Conservation (phyloP, 1,140 invertebrate genomes). For the Bombus fervidus region DNA sequence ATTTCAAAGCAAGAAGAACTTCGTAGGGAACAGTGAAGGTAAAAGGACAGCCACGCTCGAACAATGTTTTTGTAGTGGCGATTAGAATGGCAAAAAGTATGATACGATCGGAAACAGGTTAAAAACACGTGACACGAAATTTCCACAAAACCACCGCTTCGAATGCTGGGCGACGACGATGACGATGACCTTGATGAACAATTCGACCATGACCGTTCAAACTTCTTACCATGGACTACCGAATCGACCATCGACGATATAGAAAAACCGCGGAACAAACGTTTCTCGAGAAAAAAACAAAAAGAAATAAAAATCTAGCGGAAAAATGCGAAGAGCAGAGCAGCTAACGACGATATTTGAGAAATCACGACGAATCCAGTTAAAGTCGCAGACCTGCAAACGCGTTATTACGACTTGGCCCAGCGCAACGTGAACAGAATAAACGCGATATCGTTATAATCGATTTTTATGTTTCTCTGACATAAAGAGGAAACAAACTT, state of each 20-base stretch:
- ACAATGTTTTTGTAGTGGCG: too few species aligned
- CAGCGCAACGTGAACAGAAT: background rate
- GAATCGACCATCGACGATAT: background rate
- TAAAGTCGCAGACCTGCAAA: background rate
- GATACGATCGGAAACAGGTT: accelerated
- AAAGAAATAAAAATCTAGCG: background rate
- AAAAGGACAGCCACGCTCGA: too few species aligned
- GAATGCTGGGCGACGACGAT: background rate
- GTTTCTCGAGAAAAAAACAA: too few species aligned
- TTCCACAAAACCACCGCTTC: background rate
- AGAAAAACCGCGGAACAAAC: background rate
- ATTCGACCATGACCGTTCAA: background rate
- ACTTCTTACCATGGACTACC: background rate
- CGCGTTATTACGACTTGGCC: background rate
- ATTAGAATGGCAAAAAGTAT: background rate
- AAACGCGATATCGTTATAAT: background rate
- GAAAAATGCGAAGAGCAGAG: too few species aligned
- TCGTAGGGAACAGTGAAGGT: too few species aligned
- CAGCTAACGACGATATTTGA: too few species aligned
- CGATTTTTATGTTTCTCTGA: background rate
- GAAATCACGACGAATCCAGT: too few species aligned
- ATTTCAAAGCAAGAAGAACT: too few species aligned
- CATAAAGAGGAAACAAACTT: background rate
- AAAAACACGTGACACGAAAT: background rate
- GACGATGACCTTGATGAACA: background rate